A percentile compares a stretch with the other conserved stretches of the same genome.
These are phyloP conservation scores for Amblyopsis hoosieri DNA, from an alignment of 2,797 vertebrate species.

Conservation along the genomic window DNA sequence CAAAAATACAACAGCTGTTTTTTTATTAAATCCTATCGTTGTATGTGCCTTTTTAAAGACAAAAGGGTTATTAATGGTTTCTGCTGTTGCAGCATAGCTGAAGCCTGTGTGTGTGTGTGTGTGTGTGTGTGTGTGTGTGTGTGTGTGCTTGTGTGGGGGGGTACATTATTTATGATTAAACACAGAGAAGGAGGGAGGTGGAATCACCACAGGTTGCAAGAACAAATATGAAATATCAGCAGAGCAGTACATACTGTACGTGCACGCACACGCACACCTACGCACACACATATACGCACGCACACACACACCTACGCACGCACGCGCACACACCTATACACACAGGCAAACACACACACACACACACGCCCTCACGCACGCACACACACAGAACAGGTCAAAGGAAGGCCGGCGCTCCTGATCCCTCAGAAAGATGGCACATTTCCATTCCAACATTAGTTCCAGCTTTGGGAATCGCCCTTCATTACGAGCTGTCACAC, in stretches of 20 bases:
- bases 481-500: conserved; percentile 69
- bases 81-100: too few species aligned
- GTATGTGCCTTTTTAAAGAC: too few species aligned
- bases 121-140: too few species aligned
- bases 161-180: too few species aligned
- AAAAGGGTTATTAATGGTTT: too few species aligned
- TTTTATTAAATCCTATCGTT: too few species aligned
- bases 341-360: not conserved
- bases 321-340: too few species aligned
- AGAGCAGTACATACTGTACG: not conserved
- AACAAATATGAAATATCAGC: not conserved
- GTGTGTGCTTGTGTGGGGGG: too few species aligned
- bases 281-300: not conserved
- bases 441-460: conserved; percentile 74
- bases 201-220: too few species aligned
- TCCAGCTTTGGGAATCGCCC: conserved; percentile 58
- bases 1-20: too few species aligned
- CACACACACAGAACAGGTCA: conserved; percentile 53
- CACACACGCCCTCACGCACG: conserved; percentile 10
- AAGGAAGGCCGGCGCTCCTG: conserved; percentile 65
- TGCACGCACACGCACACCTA: not conserved
- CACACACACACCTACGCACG: not conserved
- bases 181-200: too few species aligned
- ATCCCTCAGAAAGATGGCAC: conserved; percentile 52
- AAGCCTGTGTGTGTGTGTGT: too few species aligned